Percentiles rank a stretch among this genome's conserved stretches.
Evolutionary conservation across 1,140 invertebrate genomes (phyloP).

Genomic region (Telenomus remus): DNA sequence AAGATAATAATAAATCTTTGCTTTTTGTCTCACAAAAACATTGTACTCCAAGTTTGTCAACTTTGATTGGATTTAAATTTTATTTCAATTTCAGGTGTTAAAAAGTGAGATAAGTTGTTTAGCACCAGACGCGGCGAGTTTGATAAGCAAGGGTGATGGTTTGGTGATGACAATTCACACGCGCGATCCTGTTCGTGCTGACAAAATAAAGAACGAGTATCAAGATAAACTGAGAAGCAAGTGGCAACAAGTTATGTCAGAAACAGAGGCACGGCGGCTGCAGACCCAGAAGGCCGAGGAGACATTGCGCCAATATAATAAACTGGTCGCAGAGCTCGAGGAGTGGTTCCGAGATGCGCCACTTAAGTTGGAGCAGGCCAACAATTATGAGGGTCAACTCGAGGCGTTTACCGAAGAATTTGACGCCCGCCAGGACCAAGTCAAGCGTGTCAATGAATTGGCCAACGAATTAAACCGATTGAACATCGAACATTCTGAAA

Average conservation of each 20-base stretch:
- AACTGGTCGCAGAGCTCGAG: constrained; percentile 72
- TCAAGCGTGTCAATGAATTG: constrained; percentile 74
- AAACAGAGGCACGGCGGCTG: constrained; percentile 78
- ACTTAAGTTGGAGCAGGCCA: constrained; percentile 75
- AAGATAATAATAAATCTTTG: no score
- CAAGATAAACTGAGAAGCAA: constrained; percentile 80
- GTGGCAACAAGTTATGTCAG: constrained; percentile 81
- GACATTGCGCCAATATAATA: constrained; percentile 74
- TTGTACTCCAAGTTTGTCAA: no score
- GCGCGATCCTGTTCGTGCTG: constrained; percentile 76
- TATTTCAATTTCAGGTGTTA: constrained; percentile 73
- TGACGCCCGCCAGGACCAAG: constrained; percentile 71
- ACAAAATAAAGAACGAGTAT: constrained; percentile 77
- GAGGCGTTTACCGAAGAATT: constrained; percentile 74
- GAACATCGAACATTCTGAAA: constrained; percentile 70
- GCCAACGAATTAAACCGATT: constrained; percentile 73
- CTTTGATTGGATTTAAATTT: no score
- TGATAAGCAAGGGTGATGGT: constrained; percentile 87
- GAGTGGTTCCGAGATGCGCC: constrained; percentile 76
- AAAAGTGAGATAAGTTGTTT: constrained; percentile 80
- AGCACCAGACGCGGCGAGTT: constrained; percentile 85
- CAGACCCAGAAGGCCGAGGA: constrained; percentile 79
- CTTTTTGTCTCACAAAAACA: no score
- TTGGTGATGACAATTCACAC: constrained; percentile 81
- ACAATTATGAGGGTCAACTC: constrained; percentile 77